Conservation (phyloP, 2,888 invertebrate species). For the Tenthredo mesomela region DNA sequence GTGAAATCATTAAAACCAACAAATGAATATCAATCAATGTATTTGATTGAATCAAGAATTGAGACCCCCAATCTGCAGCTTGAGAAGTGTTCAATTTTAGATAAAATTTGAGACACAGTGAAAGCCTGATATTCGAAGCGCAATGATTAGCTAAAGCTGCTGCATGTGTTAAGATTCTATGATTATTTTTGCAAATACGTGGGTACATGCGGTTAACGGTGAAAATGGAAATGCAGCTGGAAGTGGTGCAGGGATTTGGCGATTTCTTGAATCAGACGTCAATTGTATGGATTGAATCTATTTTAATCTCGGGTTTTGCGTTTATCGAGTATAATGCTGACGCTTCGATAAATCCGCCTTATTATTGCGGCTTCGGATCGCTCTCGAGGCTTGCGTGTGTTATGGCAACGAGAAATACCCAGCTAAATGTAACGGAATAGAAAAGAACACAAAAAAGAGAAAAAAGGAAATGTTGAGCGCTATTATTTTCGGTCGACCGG, state of each 20-base stretch:
- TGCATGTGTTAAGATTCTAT: not conserved
- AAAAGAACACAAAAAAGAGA: not conserved
- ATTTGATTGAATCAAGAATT: not conserved
- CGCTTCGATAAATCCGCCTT: constrained; percentile 45
- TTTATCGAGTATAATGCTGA: constrained; percentile 36
- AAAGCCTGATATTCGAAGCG: not conserved
- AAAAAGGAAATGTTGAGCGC: not conserved
- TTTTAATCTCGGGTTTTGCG: constrained; percentile 30
- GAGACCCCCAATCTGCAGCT: not conserved
- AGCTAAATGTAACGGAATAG: not conserved
- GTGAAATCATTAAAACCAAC: not conserved
- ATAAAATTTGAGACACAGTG: not conserved
- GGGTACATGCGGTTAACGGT: not conserved
- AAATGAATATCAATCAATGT: not conserved
- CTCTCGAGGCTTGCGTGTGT: constrained; percentile 37
- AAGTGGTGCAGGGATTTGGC: not conserved
- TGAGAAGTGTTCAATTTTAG: not conserved
- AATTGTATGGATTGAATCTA: constrained; percentile 33
- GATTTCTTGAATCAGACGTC: constrained; percentile 22
- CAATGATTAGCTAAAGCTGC: not conserved
- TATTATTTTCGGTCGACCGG: constrained; percentile 30
- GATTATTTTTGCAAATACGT: not conserved
- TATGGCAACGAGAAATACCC: constrained; percentile 32
- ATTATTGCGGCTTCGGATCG: constrained; percentile 37
- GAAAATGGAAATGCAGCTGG: not conserved